phyloP scores from a whole-genome alignment of 2,888 invertebrate genomes.

The Aspidiotus destructor region DNA sequence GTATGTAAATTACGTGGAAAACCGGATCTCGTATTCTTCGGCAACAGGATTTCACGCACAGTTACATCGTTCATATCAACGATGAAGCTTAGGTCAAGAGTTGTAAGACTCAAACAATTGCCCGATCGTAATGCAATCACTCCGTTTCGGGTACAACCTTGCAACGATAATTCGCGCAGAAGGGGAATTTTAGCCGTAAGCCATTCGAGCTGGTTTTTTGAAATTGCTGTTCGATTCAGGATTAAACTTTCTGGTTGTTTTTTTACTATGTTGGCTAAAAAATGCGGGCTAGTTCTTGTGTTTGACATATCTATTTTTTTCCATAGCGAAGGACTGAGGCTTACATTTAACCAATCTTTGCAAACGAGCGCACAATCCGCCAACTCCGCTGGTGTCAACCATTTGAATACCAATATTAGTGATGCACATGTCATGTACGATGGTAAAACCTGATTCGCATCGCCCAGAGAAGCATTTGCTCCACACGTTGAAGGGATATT shows the following conservation, averaged over 20 bases:
- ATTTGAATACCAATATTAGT: conserved; percentile 61
- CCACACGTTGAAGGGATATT: conserved; percentile 40
- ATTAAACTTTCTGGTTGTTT: conserved; percentile 77
- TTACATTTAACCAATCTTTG: conserved; percentile 77
- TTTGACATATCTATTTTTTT: conserved; percentile 68
- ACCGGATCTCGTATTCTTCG: conserved; percentile 72
- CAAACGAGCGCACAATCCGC: conserved; percentile 70
- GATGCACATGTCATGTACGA: conserved; percentile 40
- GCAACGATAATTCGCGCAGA: conserved; percentile 66
- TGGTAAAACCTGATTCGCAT: conserved; percentile 39
- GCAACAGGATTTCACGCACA: conserved; percentile 73
- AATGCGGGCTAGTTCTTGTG: conserved; percentile 58
- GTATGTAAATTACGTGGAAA: conserved; percentile 64
- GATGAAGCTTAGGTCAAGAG: conserved; percentile 76
- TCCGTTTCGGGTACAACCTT: conserved; percentile 61
- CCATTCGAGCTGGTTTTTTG: conserved; percentile 83
- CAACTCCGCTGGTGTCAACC: conserved; percentile 58
- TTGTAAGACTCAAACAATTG: conserved; percentile 65
- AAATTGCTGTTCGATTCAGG: conserved; percentile 80
- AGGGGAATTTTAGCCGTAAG: conserved; percentile 76
- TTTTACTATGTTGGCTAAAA: conserved; percentile 72
- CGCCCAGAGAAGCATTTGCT: too few species aligned
- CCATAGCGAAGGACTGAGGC: conserved; percentile 77
- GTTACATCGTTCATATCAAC: conserved; percentile 75
- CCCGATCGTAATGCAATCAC: conserved; percentile 71